These are phyloP conservation scores for Dendrolimus punctatus DNA, from an alignment of 1,140 invertebrate species.

Conservation along the genomic window DNA sequence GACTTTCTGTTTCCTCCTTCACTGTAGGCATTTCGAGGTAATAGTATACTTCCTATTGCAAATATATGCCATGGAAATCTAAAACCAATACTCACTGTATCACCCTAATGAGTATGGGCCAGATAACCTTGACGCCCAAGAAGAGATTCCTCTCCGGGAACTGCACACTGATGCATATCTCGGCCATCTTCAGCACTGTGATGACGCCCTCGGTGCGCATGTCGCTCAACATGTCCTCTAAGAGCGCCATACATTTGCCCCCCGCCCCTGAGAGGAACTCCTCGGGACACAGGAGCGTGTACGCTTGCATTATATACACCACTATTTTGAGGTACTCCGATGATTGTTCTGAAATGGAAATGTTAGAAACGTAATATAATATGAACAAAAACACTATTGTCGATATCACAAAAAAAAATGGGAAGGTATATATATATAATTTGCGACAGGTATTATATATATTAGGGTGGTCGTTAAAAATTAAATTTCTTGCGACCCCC, in stretches of 20 bases:
- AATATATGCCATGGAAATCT: neutral
- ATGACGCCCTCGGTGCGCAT: slow-evolving; percentile 85
- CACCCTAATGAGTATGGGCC: slow-evolving; percentile 77
- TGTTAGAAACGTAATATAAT: too few relatives aligned
- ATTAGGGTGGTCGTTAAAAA: too few relatives aligned
- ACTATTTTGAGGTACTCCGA: slow-evolving; percentile 86
- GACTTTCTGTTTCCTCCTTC: too few relatives aligned
- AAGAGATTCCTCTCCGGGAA: slow-evolving; percentile 77
- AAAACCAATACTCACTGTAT: slow-evolving; percentile 73
- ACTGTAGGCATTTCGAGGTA: too few relatives aligned
- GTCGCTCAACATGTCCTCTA: slow-evolving; percentile 83
- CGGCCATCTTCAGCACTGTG: slow-evolving; percentile 81
- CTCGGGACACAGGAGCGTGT: slow-evolving; percentile 86
- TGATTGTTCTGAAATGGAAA: slow-evolving; percentile 76
- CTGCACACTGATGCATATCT: slow-evolving; percentile 78
- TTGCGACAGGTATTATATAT: too few relatives aligned
- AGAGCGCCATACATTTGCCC: slow-evolving; percentile 76
- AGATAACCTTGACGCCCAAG: slow-evolving; percentile 72
- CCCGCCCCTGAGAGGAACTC: slow-evolving; percentile 85
- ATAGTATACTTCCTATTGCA: neutral
- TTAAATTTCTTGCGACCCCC: too few relatives aligned
- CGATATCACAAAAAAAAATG: too few relatives aligned
- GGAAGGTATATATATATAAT: too few relatives aligned
- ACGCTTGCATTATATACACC: slow-evolving; percentile 86
- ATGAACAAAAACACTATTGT: too few relatives aligned